These are phyloP conservation scores for Neoarius graeffei DNA, from an alignment of 2,113 vertebrate species.

Conservation along the genomic window DNA sequence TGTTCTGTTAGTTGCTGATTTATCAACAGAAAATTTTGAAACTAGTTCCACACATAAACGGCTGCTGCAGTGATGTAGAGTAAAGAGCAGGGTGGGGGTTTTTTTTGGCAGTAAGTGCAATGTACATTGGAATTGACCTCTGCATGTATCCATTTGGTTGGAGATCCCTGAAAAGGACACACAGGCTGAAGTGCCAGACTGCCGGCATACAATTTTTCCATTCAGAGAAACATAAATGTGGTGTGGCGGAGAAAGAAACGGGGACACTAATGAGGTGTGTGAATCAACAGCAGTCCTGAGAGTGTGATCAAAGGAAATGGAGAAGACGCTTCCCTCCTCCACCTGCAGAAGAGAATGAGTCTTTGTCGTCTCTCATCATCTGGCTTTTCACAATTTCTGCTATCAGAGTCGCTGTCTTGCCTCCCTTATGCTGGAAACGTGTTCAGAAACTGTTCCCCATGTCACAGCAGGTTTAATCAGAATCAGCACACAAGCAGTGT, in stretches of 20 bases:
- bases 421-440: not conserved
- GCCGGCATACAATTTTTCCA: not conserved
- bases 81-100: not conserved
- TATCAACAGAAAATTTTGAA: not conserved
- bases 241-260: not conserved
- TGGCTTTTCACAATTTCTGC: not conserved
- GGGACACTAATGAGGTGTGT: constrained; percentile 24
- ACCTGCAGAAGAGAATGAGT: not conserved
- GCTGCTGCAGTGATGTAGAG: not conserved
- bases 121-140: not conserved
- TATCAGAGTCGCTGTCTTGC: not conserved
- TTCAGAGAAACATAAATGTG: not conserved
- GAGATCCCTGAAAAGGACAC: not conserved
- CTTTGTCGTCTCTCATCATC: not conserved
- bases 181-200: not conserved
- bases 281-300: constrained; percentile 19
- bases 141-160: not conserved
- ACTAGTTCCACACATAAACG: not conserved
- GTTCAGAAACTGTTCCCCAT: not conserved
- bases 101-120: not conserved
- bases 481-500: not conserved
- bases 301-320: constrained; percentile 28
- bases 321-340: constrained; percentile 27
- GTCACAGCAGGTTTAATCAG: not conserved
- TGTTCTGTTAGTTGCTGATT: not conserved